Percentiles rank a stretch among this genome's conserved stretches.
Conservation (phyloP, 2,113 vertebrate genomes). For the Verasper variegatus region DNA sequence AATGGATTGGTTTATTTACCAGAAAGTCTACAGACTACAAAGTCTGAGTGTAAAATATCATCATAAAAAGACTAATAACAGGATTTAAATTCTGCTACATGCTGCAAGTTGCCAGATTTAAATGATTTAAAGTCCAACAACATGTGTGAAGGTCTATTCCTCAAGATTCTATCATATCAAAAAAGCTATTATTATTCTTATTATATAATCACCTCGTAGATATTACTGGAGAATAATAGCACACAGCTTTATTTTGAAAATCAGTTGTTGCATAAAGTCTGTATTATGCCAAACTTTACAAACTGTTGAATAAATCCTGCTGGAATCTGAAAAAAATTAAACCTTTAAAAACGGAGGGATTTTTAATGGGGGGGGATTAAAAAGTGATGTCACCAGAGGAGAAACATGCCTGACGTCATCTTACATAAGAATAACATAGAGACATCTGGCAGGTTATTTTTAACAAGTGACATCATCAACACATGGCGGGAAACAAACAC, state of each 20-base stretch:
- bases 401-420: neutral
- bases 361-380: neutral
- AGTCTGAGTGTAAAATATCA: no score
- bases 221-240: neutral
- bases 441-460: slow-evolving; percentile 67
- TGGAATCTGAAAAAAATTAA: neutral
- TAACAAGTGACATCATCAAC: slow-evolving; percentile 47
- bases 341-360: no score
- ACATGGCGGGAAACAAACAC: neutral
- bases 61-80: no score
- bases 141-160: no score
- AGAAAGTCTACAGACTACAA: no score
- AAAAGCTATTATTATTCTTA: no score
- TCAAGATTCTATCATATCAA: no score
- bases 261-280: accelerated
- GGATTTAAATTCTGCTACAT: no score
- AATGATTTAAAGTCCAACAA: no score
- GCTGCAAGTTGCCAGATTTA: no score
- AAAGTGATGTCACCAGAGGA: neutral
- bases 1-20: no score
- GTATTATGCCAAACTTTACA: neutral
- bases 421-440: slow-evolving; percentile 42
- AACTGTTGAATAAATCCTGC: neutral
- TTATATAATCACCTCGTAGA: neutral
- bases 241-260: slow-evolving; percentile 40